These are phyloP conservation scores for Hylaeus anthracinus DNA, from an alignment of 1,140 invertebrate genomes.

Conservation along the genomic window DNA sequence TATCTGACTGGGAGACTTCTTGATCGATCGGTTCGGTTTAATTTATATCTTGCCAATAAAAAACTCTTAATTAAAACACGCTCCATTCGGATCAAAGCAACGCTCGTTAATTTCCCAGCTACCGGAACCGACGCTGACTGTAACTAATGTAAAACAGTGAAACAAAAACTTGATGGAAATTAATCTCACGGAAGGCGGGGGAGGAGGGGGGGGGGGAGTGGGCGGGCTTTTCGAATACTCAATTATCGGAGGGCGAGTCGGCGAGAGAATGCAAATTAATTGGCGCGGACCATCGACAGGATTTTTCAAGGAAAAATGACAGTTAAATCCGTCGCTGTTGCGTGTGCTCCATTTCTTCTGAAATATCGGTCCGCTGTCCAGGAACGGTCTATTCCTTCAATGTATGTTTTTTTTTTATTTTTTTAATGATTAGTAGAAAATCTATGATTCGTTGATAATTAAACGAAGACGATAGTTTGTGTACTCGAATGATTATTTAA, in stretches of 20 bases:
- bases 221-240: background rate
- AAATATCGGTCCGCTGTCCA: too few species aligned
- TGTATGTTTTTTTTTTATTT: too few species aligned
- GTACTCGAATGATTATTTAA: too few species aligned
- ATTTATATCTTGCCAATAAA: too few species aligned
- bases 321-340: background rate
- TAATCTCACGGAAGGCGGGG: background rate
- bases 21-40: too few species aligned
- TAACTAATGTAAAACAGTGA: background rate
- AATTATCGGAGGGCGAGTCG: background rate
- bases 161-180: background rate
- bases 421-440: too few species aligned
- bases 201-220: too few species aligned
- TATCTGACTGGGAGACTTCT: too few species aligned
- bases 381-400: too few species aligned
- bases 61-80: background rate
- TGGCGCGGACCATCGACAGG: background rate
- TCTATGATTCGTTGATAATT: too few species aligned
- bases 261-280: conserved; percentile 6
- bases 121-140: background rate
- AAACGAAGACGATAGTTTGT: too few species aligned
- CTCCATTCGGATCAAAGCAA: background rate
- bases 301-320: conserved; percentile 4
- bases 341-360: too few species aligned
- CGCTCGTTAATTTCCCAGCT: background rate